Percentiles rank a stretch among this genome's conserved stretches.
Evolutionary conservation across 2,797 vertebrate species (phyloP).

Genomic region (Schizopygopsis malacanthus): DNA sequence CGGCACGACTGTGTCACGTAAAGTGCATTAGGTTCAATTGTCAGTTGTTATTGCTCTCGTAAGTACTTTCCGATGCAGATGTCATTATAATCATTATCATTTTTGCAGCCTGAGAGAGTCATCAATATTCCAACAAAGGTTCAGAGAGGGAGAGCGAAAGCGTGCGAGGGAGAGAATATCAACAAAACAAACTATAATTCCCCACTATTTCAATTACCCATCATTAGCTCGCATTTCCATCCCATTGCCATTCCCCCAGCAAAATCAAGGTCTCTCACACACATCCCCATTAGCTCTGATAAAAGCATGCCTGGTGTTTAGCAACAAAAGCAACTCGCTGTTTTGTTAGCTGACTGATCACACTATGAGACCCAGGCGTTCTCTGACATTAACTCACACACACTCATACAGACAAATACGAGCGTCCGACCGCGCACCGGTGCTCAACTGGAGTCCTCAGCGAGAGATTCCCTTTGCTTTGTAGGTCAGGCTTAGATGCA

Average conservation of each 20-base stretch:
- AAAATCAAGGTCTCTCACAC: conserved; percentile 70
- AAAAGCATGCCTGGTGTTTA: conserved; percentile 62
- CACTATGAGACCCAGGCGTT: conserved; percentile 56
- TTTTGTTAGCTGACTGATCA: conserved; percentile 51
- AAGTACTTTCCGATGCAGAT: conserved; percentile 68
- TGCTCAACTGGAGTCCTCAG: conserved; percentile 40
- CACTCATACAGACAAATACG: conserved; percentile 36
- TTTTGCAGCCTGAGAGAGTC: conserved; percentile 57
- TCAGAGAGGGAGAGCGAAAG: conserved; percentile 44
- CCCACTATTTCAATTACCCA: conserved; percentile 64
- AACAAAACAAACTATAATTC: conserved; percentile 54
- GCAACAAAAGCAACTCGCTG: conserved; percentile 56
- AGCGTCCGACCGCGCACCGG: conserved; percentile 31
- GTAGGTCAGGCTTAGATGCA: conserved; percentile 70
- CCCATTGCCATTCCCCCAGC: conserved; percentile 63
- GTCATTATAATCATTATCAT: conserved; percentile 58
- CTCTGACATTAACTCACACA: conserved; percentile 47
- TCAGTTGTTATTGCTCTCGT: conserved; percentile 51
- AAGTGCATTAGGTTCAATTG: conserved; percentile 49
- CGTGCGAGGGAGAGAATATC: conserved; percentile 14
- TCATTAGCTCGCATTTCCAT: conserved; percentile 66
- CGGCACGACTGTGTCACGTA: conserved; percentile 38
- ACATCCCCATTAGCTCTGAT: conserved; percentile 67
- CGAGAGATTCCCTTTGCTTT: conserved; percentile 63
- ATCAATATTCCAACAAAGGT: conserved; percentile 57